Evolutionary conservation across 1,140 invertebrate species (phyloP).

Genomic region (Leptinotarsa defecta): DNA sequence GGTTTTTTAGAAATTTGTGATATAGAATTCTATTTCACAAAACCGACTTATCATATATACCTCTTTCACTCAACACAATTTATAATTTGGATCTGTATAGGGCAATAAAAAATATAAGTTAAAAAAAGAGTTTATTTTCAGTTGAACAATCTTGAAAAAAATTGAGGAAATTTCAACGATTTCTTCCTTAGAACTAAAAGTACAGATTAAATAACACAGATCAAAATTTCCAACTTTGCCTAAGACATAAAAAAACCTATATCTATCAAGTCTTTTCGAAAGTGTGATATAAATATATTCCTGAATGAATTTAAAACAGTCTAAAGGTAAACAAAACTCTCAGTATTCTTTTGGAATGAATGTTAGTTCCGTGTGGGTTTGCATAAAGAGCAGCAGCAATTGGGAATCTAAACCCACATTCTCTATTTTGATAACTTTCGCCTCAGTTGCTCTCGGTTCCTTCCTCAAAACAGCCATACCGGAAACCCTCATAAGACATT

Average conservation of each 20-base stretch:
- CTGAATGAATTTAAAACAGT: too few relatives aligned
- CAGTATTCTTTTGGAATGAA: slow-evolving; percentile 59
- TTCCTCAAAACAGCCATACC: slow-evolving; percentile 69
- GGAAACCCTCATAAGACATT: slow-evolving; percentile 67
- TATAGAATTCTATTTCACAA: too few relatives aligned
- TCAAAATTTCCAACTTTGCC: too few relatives aligned
- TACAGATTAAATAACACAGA: too few relatives aligned
- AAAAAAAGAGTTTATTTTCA: too few relatives aligned
- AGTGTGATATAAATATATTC: too few relatives aligned
- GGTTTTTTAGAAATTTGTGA: too few relatives aligned
- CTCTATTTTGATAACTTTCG: slow-evolving; percentile 64
- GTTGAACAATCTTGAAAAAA: too few relatives aligned
- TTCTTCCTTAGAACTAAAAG: too few relatives aligned
- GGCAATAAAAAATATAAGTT: not conserved
- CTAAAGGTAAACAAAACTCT: not conserved
- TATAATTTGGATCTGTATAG: not conserved
- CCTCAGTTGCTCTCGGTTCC: slow-evolving; percentile 58
- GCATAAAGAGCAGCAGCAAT: slow-evolving; percentile 66
- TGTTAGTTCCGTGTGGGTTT: slow-evolving; percentile 65
- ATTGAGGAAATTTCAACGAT: too few relatives aligned
- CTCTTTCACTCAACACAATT: too few relatives aligned
- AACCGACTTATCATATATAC: too few relatives aligned
- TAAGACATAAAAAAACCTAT: not conserved
- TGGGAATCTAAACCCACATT: slow-evolving; percentile 71
- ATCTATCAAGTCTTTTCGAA: not conserved